Base-by-base conservation (phyloP, 2,888 invertebrate species). In the Cheilosia soror region DNA sequence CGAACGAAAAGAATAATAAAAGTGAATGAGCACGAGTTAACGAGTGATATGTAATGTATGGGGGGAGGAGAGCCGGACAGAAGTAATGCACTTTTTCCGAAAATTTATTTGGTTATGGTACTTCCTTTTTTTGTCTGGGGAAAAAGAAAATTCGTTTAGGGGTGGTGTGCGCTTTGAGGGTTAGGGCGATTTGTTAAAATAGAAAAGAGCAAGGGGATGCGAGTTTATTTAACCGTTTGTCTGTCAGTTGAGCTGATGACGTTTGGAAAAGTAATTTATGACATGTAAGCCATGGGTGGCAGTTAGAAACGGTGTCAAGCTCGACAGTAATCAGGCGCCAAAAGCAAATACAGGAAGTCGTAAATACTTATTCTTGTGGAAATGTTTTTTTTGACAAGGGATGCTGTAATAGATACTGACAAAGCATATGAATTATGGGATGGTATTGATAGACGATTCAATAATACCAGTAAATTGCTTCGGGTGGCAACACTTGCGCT, bases 1-100 rank as follows among this genome's bases (percentile, higher is more conserved):
- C 60, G 51, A 60, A 79, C 71, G 69, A 66, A 79, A 44, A 71
- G 72, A 72, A 51, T 58, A 58, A 55, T 13, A 55, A 55, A 55
- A 55, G 65, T 42, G 66, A 80, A 68, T 62, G 80, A 73, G 63
- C n/a, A 37, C 20, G 57, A 51, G 58, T 49, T 33, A 49, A 29
- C 13, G 51, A 66, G 47, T 11, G 25, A 9, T 20, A 33, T 31
- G 20, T 25, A 20, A 20, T 44, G 42, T 25, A 33, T 44, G 63
- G 25, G 25, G 53, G 69, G 42, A 9, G 40, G 53, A 15, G 53
- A 44, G 11, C 13, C 15, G 63, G 44, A 37, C 15, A 68, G 11
- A 60, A 57, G 60, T 60, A 49, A 51, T 71, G 69, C 40, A 57
- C 11, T 51, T 6, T 62, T 15, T 60, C 51, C 9, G 3, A 33